These are phyloP conservation scores for Palloptera scutellata DNA, from an alignment of 2,888 invertebrate genomes.

Conservation along the genomic window DNA sequence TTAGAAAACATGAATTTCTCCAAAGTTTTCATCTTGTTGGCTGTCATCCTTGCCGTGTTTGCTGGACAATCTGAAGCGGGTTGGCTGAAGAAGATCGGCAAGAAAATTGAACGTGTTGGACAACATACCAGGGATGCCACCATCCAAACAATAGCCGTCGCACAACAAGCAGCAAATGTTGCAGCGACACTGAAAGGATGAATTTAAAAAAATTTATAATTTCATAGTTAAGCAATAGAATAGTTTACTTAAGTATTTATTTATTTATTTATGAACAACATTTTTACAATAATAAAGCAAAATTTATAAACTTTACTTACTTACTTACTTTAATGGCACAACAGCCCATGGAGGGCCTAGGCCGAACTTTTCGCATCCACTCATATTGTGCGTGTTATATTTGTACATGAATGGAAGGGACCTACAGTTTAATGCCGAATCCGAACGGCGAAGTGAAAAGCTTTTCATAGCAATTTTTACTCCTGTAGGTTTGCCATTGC, in stretches of 20 bases:
- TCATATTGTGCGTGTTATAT: too few species aligned
- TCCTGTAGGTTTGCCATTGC: too few species aligned
- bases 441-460: too few species aligned
- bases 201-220: slow-evolving; percentile 6
- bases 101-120: slow-evolving; percentile 41
- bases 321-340: too few species aligned
- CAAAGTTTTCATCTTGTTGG: slow-evolving; percentile 40
- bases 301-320: too few species aligned
- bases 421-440: too few species aligned
- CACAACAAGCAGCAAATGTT: slow-evolving; percentile 48
- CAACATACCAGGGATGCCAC: slow-evolving; percentile 47
- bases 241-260: slow-evolving; percentile 19
- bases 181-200: slow-evolving; percentile 42
- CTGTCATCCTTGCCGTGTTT: slow-evolving; percentile 37
- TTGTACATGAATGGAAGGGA: too few species aligned
- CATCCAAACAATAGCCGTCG: slow-evolving; percentile 44
- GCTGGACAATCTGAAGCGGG: slow-evolving; percentile 43
- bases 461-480: too few species aligned
- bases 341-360: too few species aligned
- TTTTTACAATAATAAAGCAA: too few species aligned
- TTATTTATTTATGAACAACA: too few species aligned
- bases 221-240: slow-evolving; percentile 10
- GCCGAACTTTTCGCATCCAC: too few species aligned
- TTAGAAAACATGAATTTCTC: slow-evolving; percentile 37
- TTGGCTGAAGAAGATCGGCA: slow-evolving; percentile 44